Conservation (phyloP, 2,113 vertebrate species). For the Pteruthius melanotis region DNA sequence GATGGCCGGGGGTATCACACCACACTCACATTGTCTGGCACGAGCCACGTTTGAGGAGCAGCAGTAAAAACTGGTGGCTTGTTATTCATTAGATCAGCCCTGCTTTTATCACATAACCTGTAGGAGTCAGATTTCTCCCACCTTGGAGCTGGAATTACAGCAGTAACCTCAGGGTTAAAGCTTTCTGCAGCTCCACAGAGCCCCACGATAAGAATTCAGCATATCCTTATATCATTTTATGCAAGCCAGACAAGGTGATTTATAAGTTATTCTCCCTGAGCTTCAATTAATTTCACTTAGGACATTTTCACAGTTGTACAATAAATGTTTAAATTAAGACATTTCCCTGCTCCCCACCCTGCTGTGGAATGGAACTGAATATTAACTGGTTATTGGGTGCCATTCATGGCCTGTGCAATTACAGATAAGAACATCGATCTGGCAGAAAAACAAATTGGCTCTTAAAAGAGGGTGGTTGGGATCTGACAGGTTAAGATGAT, state of each 20-base stretch:
- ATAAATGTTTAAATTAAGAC: constrained; percentile 71
- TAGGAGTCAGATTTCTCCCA: constrained; percentile 12
- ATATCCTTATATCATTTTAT: constrained; percentile 42
- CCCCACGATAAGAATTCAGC: not conserved
- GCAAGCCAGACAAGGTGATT: constrained; percentile 58
- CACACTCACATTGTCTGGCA: not conserved
- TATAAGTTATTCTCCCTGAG: constrained; percentile 63
- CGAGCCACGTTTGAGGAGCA: not conserved
- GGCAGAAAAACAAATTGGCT: constrained; percentile 72
- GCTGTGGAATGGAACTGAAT: constrained; percentile 57
- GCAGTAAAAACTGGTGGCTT: not conserved
- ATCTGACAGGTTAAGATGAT: constrained; percentile 69
- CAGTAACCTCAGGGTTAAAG: constrained; percentile 38
- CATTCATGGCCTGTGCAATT: constrained; percentile 54
- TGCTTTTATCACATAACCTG: not conserved
- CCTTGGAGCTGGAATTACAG: not conserved
- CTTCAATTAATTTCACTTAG: constrained; percentile 69
- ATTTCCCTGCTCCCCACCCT: constrained; percentile 55
- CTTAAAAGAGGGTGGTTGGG: constrained; percentile 67
- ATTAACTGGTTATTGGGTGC: constrained; percentile 71
- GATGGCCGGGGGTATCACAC: not conserved
- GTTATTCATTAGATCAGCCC: not conserved
- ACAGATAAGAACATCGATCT: constrained; percentile 73
- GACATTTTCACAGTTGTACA: constrained; percentile 65
- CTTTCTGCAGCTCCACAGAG: not conserved